Evolutionary conservation across 2,888 invertebrate species (phyloP), one percentile per base, ranked within the genome.

Genomic region (Tanypteryx hageni): DNA sequence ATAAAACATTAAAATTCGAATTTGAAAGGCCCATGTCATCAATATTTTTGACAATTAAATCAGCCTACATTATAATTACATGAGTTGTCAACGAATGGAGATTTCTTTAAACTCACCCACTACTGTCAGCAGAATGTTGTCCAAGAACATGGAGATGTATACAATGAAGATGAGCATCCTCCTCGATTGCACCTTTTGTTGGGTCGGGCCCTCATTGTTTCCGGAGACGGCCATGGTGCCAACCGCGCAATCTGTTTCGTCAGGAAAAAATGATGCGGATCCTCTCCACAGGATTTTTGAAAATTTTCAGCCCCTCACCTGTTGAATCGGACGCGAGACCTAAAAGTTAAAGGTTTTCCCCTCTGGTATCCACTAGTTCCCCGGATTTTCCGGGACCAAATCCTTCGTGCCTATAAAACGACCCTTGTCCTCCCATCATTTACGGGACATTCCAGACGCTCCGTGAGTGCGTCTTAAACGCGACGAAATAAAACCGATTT

Each of bases 111-210:
- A 95, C 97, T 97, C 95, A 99, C 98, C 99, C 92, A 99, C 97
- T 68, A 98, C 98, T 64, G 98, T 98, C 86, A 98, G 96, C 44
- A 99, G 96, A 93, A 98, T 97, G 95, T 98, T 99, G 95, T 99
- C 98, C 95, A 98, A 95, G 94, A 98, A 96, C 94, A 98, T 96
- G 1, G 98, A 97, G 93, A 97, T 95, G 94, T 98, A 98, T 92
- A 98, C 96, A 93, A 97, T 95, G 56, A 95, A 93, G 92, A 97
- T 96, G 61, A 93, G 76, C 31, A 92, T 76, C 18, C 76, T 84
- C 58, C 93, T 93, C 13, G 93, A 93, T 83, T 61, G 92, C 44
- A 44, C 58, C 44, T 57, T 44, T 44, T 64, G 83, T 57, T 83
- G 81, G 16, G 83, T 27, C 59, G 64, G 13, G 18, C 44, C 1